Base-by-base conservation (phyloP, 1,140 invertebrate species). In the Pogonomyrmex californicus region DNA sequence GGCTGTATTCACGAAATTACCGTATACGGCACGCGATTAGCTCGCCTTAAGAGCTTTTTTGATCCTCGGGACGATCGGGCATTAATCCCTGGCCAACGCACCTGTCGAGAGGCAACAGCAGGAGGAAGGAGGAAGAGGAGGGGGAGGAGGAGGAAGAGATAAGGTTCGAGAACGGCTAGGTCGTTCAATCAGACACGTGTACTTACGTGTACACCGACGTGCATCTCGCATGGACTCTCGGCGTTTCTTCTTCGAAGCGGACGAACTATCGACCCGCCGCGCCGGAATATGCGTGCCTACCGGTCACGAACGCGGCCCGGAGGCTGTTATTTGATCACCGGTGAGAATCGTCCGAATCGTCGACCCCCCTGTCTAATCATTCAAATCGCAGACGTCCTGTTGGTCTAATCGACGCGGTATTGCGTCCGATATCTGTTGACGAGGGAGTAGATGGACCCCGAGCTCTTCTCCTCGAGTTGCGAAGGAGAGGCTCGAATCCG, bases 251-350 rank as follows among this genome's bases (percentile, higher is more conserved):
- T 65, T 85, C 36, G 30, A 63, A 75, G 30, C 66, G 82, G 66
- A 66, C 89, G 89, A 90, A 87, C 88, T 90, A 90, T 90, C 88
- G 86, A 90, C 87, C 89, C 56, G 54, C 70, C 63, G 54, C 36
- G 63, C 56, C 49, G 75, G 77, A 66, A 83, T 83, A 88, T 90
- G 86, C 89, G 89, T 90, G 89, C 62, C 86, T 88, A 88, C 87
- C 78, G 88, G 90, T 88, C 86, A 88, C 90, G 90, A 91, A 91
- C 58, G 62, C 54, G 56, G 62, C 23, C 85, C 82, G 73, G 87
- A 92, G 92, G 88, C 92, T 93, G 92, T 93, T 91, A 93, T 93
- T 93, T 92, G 82, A 89, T 83, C 89, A 90, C 41, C 87, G 88
- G 70, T 86, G 81, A 56, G 88, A 23, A 92, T 93, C 91, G 23